A percentile compares a stretch with the other conserved stretches of the same genome.
phyloP scores from a whole-genome alignment of 2,888 invertebrate species.

The Schizaphis graminum region DNA sequence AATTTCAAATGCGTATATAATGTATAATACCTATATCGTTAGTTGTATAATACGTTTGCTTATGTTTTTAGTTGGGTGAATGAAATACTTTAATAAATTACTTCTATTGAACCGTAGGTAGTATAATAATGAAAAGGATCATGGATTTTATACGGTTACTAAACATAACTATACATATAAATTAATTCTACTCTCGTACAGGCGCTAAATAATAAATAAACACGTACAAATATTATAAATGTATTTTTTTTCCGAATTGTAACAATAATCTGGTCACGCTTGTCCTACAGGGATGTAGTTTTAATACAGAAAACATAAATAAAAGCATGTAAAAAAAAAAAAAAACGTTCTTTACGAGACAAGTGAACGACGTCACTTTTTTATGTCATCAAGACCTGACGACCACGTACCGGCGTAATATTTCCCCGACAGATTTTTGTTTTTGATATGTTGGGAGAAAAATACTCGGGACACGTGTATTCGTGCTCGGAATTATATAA shows the following conservation, averaged over 20 bases:
- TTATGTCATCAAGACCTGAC: slow-evolving; percentile 55
- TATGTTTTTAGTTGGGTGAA: background rate
- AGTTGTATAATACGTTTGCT: background rate
- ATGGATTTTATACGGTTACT: background rate
- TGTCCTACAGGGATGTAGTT: background rate
- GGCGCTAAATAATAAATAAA: slow-evolving; percentile 32
- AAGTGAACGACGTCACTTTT: slow-evolving; percentile 59
- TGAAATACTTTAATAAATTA: background rate
- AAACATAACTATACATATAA: background rate
- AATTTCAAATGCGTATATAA: background rate
- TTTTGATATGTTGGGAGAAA: slow-evolving; percentile 51
- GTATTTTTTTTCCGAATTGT: background rate
- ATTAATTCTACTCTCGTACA: background rate
- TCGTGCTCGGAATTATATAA: slow-evolving; percentile 51
- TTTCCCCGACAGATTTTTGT: slow-evolving; percentile 53
- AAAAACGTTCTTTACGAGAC: slow-evolving; percentile 50
- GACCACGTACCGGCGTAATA: slow-evolving; percentile 57
- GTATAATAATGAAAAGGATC: background rate
- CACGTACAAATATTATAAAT: slow-evolving; percentile 35
- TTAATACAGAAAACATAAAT: slow-evolving; percentile 57
- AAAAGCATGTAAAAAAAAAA: slow-evolving; percentile 23
- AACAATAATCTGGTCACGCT: slow-evolving; percentile 62
- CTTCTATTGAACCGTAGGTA: background rate
- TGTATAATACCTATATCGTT: background rate
- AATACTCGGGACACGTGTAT: slow-evolving; percentile 41